Evolutionary conservation across 2,797 vertebrate genomes (phyloP), one percentile per base, ranked within the genome.

Genomic region (Silurus lanzhouensis): DNA sequence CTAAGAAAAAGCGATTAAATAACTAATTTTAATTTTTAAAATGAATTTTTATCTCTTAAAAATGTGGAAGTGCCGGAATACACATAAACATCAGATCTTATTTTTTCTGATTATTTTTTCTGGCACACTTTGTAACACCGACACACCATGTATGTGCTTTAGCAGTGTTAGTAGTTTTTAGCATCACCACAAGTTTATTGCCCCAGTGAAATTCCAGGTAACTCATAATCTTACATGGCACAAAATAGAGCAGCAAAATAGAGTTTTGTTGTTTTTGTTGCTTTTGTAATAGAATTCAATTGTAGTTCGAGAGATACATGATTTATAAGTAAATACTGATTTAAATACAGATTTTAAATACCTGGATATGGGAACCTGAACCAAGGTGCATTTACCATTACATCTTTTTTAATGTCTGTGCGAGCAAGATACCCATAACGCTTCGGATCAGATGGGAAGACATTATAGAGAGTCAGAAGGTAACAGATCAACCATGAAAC

Each of bases 351-450:
- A 55, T 12, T 22, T 74, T 31, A 31, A 48, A 71, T 94, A 99
- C 98, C 98, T 94, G 98, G 98, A 87, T 98, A 99, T 46, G 98
- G 98, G 87, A 99, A 94, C 31, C 93, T 96, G 89, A 99, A 95
- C 98, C 97, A 99, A 1, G 97, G 97, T 74, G 97, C 96, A 87
- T 87, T 92, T 46, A 90, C 88, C 12, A 97, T 89, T n/a, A 98
- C 95, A 0, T 95, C 91, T 77, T 96, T 95, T 85, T 96, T 97
- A 46, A 93, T 89, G 86, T 99, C 98, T 0, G 98, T 99, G 25
- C 98, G 97, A 80, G 97, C 98, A 90, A 92, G 89, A 91, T 97
- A 94, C 58, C 97, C 98, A 0, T 99, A 99, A 64, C 86, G 82
- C 0, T 89, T 31, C 7, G 97, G 94, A 1, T 94, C 92, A 2